Conservation (phyloP, 2,113 vertebrate species). For the Vulpes lagopus region DNA sequence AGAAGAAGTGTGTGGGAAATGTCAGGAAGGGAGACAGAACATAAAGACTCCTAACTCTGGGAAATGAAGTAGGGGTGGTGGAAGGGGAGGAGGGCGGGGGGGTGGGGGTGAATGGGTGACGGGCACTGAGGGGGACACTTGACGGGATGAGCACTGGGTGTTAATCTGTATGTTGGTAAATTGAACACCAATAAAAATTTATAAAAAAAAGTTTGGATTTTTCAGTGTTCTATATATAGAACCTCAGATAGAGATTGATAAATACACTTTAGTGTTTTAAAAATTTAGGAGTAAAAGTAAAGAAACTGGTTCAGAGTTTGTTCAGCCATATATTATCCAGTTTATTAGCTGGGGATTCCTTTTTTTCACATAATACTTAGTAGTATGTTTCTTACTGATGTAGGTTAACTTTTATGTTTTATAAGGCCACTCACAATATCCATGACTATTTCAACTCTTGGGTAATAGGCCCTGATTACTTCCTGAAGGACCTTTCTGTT, state of each 20-base stretch:
- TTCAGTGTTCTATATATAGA: background rate
- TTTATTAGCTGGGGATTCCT: background rate
- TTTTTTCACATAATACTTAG: background rate
- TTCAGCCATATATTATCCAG: background rate
- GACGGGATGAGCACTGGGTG: no score
- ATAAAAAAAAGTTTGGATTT: background rate
- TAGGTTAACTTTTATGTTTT: slow-evolving; percentile 41
- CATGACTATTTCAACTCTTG: slow-evolving; percentile 29
- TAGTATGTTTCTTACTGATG: background rate
- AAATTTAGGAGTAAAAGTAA: slow-evolving; percentile 35
- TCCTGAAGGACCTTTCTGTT: slow-evolving; percentile 21
- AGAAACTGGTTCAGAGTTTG: slow-evolving; percentile 45
- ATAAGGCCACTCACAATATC: slow-evolving; percentile 10
- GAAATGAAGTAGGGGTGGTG: no score
- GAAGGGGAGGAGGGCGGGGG: no score
- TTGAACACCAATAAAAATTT: no score
- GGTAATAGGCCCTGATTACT: background rate
- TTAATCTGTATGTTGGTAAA: no score
- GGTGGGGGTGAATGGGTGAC: no score
- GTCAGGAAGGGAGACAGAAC: no score
- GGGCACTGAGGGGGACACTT: no score
- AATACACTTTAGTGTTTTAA: slow-evolving; percentile 44
- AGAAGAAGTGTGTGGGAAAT: no score
- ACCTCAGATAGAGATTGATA: slow-evolving; percentile 12
- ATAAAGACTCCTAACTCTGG: no score